Base-by-base conservation (phyloP, 2,888 invertebrate species). In the Dryobota labecula region DNA sequence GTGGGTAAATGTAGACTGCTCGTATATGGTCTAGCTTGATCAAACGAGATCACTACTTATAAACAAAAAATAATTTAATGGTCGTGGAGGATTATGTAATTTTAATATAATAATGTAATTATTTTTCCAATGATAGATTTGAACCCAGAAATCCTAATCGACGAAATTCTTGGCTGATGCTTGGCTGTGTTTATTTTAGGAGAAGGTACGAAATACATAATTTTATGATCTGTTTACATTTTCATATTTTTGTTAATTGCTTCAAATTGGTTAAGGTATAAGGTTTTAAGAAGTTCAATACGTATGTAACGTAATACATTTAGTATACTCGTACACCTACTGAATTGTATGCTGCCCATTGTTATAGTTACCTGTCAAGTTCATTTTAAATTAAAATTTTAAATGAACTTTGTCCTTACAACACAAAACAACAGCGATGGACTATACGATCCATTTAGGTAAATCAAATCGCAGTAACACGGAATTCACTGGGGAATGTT, bases 361-460 rank as follows among this genome's bases (percentile, higher is more conserved):
- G 82, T 78, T 70, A 49, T 36, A n/a, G n/a, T n/a, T n/a, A 56
- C 20, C 8, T 15, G 41, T 62, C n/a, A n/a, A n/a, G n/a, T 41
- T 56, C 24, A 81, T 71, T 78, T 61, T 60, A 77, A 78, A 75
- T 83, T 80, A 64, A 73, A 80, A 82, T 84, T 73, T 64, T 11
- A 73, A 30, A 75, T 80, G 80, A 82, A 82, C 84, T 85, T 80
- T 80, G 79, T 43, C 33, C 63, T 51, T 73, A 73, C 67, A n/a
- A 18, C 33, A 51, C 33, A 27, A 60, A 70, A 71, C 53, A 30
- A 56, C 47, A 38, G 20, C 33, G n/a, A n/a, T 33, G 1, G n/a
- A 8, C 7, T n/a, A 8, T 49, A 47, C 30, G 2, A 51, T 36
- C 7, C 8, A 36, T 36, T 36, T 36, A 36, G 8, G 8, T 36